Base-by-base conservation (phyloP, 1,140 invertebrate genomes). In the Coelopa frigida region DNA sequence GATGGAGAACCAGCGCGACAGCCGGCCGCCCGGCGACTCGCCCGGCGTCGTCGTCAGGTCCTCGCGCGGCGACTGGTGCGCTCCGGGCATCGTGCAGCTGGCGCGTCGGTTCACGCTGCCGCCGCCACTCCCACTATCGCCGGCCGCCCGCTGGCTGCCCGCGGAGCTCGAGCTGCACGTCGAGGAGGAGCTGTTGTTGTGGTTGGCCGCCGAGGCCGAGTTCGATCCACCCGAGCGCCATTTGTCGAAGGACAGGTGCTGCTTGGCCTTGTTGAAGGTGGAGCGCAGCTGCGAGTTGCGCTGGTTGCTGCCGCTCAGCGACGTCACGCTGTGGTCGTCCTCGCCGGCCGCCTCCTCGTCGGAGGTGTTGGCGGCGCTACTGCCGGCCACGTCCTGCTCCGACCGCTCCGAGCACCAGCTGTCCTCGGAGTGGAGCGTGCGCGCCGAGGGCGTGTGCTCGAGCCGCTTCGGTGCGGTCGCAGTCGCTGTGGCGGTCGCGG, bases 1-100 rank as follows among this genome's bases (percentile, higher is more conserved):
- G 35, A 89, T 85, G 52, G 85, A 89, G 72, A 89, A 90, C 85
- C 86, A 89, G 50, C 87, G 74, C 8, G 84, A 81, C 2, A 91
- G 73, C 22, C 83, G 70, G 8, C 84, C 84, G 27, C 84, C 81
- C 11, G 77, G 74, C 50, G 79, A 70, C 38, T 83, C 82, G 31
- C 78, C 72, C 4, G 79, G 73, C 18, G 74, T 59, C 14, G 73
- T 56, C 21, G 65, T 66, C 14, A 57, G 49, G n/a, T 66, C 62
- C 14, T 66, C 59, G 0, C 60, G 40, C 15, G 59, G 54, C 17
- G 51, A 24, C 14, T 50, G 48, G 35, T 53, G 46, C 10, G 72
- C 54, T 40, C 70, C 51, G 7, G 73, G 59, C 55, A 73, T 57
- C 11, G 61, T 66, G 59, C 47, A 62, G 59, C 52, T 70, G 42